These are phyloP conservation scores for Phrynocephalus forsythii DNA, from an alignment of 2,797 vertebrate genomes.

Conservation along the genomic window DNA sequence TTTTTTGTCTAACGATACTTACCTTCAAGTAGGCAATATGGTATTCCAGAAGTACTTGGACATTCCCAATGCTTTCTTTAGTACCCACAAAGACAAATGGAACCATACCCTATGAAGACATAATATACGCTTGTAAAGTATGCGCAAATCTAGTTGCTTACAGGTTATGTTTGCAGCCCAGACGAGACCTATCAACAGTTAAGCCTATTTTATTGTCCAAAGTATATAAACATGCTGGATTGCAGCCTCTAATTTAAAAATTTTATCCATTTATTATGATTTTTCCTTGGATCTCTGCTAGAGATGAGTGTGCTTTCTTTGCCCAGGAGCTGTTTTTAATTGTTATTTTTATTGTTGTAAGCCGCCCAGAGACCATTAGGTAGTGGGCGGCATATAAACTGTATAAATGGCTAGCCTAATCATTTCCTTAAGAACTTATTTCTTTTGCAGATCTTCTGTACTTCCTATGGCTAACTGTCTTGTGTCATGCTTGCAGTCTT, in stretches of 20 bases:
- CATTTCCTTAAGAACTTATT: not conserved
- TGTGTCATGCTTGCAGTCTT: not conserved
- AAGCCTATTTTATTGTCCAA: not conserved
- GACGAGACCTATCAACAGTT: not conserved
- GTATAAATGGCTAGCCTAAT: not conserved
- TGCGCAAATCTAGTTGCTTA: not conserved
- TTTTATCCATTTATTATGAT: not conserved
- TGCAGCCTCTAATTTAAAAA: not conserved
- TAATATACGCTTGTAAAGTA: slow-evolving; percentile 20
- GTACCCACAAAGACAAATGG: slow-evolving; percentile 98
- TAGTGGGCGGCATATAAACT: no score
- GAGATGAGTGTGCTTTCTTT: no score
- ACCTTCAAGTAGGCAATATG: slow-evolving; percentile 98
- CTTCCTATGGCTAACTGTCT: not conserved
- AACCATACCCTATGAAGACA: slow-evolving; percentile 92
- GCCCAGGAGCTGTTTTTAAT: no score
- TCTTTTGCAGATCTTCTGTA: not conserved
- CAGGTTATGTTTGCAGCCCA: not conserved
- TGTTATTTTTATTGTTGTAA: no score
- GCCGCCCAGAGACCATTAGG: no score
- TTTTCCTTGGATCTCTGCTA: no score
- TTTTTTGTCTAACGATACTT: slow-evolving; percentile 65
- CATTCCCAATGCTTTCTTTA: slow-evolving; percentile 97
- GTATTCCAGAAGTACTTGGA: slow-evolving; percentile 96
- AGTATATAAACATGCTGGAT: not conserved